Base-by-base conservation (phyloP, 2,797 vertebrate species). In the Rhinophrynus dorsalis region DNA sequence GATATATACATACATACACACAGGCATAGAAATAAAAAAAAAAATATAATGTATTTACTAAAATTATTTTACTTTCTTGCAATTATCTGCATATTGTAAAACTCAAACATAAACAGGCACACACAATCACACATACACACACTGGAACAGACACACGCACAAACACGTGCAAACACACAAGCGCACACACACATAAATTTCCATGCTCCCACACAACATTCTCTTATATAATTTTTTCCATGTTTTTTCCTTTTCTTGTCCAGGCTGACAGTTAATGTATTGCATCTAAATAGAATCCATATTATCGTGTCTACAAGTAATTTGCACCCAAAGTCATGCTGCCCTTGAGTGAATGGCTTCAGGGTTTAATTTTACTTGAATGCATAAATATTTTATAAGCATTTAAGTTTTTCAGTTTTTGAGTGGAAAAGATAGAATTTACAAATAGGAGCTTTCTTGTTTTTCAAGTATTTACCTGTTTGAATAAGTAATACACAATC, bases 261-360 rank as follows among this genome's bases (percentile, higher is more conserved):
- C 13, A 9, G 21, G 12, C 37, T 54, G 26, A 55, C 55, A 54
- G 42, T 66, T 42, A 66, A 66, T 54, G 18, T 66, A 44, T 40
- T 55, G 27, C 50, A 29, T 54, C 62, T 55, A 27, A 54, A 38
- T 30, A 51, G 54, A 55, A 42, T 66, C 62, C 40, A 30, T 61
- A 66, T 66, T 66, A 66, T 66, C 48, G 35, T 44, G 50, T 55
- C 62, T 54, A 38, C 50, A 54, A 42, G 37, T 40, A 66, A 44
- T 66, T 51, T 55, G 40, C 11, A 38, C 37, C 37, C 62, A 66
- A 66, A 66, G 62, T 55, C 50, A 66, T 29, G 10, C 9, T 55
- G 62, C 29, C 62, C 62, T 55, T 55, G 62, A 12, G 5, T 30
- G 54, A 26, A 29, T 21, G 37, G 37, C 52, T 30, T 12, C 37